These are phyloP conservation scores for Mellivora capensis DNA, from an alignment of 2,113 vertebrate genomes.

Conservation along the genomic window DNA sequence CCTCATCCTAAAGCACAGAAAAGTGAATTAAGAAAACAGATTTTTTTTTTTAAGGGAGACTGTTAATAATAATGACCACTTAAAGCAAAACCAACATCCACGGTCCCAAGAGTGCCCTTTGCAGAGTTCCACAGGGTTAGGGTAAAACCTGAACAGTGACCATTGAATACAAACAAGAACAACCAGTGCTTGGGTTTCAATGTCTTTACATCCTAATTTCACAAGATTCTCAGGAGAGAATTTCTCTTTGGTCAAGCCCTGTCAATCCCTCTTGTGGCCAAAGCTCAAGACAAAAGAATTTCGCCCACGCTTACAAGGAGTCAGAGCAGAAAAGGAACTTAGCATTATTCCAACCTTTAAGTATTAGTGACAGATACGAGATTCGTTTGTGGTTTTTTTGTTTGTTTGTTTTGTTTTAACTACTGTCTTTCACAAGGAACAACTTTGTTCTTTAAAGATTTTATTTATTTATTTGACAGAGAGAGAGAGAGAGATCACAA, in stretches of 20 bases:
- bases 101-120: background rate
- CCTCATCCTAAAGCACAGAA: slow-evolving; percentile 1
- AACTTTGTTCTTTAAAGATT: background rate
- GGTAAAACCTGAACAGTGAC: background rate
- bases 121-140: background rate
- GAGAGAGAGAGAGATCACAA: no score
- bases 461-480: no score
- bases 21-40: slow-evolving; percentile 55
- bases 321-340: background rate
- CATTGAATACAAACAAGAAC: background rate
- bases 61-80: background rate
- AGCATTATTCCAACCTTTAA: background rate
- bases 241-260: background rate
- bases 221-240: slow-evolving; percentile 86
- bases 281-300: background rate
- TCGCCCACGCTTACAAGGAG: background rate
- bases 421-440: background rate
- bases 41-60: background rate
- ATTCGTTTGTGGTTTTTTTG: background rate
- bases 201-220: background rate
- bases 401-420: background rate
- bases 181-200: background rate
- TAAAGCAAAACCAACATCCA: background rate
- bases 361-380: background rate
- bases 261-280: background rate